A percentile compares a stretch with the other conserved stretches of the same genome.
Evolutionary conservation across 2,888 invertebrate species (phyloP).

Genomic region (Nesidiocoris tenuis): DNA sequence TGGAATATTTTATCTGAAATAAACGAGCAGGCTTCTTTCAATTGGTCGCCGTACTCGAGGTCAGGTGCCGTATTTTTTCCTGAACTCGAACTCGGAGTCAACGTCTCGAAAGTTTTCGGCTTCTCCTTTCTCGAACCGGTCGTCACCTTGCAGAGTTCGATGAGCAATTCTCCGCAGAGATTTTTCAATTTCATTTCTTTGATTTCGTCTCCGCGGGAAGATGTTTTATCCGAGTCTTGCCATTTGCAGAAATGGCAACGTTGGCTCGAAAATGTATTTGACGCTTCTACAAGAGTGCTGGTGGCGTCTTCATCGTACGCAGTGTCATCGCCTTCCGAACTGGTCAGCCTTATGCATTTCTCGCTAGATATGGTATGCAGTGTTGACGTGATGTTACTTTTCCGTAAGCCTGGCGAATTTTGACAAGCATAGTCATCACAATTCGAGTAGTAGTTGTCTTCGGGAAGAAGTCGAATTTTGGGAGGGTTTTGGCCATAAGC

Average conservation of each 20-base stretch:
- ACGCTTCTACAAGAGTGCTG: not conserved
- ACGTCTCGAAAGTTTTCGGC: not conserved
- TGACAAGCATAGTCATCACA: no score
- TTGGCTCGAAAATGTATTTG: not conserved
- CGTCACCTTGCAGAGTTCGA: constrained; percentile 2
- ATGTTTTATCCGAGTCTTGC: not conserved
- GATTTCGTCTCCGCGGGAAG: not conserved
- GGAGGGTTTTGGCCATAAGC: no score
- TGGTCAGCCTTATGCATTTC: not conserved
- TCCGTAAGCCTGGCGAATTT: no score
- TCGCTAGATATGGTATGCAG: not conserved
- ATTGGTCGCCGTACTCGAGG: not conserved
- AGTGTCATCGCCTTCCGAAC: not conserved
- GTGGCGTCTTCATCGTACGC: not conserved
- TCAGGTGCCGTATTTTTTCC: not conserved
- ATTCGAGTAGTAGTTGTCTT: no score
- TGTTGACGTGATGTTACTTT: no score
- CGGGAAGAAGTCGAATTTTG: no score
- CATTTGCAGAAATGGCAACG: not conserved
- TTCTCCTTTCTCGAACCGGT: not conserved
- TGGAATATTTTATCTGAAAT: no score
- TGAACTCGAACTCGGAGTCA: not conserved
- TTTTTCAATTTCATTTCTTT: not conserved
- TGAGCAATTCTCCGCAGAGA: not conserved
- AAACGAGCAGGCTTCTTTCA: not conserved